Evolutionary conservation across 1,140 invertebrate species (phyloP).

Genomic region (Diuraphis noxia): DNA sequence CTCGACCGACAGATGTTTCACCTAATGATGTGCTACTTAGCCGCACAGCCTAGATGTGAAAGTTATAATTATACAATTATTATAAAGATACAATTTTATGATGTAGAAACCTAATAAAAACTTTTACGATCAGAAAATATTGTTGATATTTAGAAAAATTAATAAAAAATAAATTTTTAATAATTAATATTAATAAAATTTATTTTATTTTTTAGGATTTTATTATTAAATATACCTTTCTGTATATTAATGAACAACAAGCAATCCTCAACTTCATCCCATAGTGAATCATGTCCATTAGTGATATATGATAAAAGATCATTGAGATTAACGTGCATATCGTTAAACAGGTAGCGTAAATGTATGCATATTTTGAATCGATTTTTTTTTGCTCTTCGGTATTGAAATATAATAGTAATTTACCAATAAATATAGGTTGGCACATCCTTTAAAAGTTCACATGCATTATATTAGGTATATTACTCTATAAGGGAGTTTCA

Average conservation of each 20-base stretch:
- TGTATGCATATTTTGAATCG: background rate
- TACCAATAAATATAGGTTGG: background rate
- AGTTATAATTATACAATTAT: no score
- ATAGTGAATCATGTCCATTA: background rate
- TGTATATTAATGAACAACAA: background rate
- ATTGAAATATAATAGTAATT: background rate
- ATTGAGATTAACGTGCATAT: background rate
- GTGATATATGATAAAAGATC: background rate
- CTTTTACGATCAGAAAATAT: no score
- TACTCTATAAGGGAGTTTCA: no score
- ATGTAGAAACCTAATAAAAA: no score
- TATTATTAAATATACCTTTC: background rate
- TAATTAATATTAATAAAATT: no score
- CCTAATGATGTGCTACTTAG: slow-evolving; percentile 71
- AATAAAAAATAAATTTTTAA: no score
- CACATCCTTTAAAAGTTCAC: background rate
- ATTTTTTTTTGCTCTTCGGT: background rate
- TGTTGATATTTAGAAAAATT: no score
- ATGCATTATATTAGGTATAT: no score
- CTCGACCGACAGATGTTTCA: slow-evolving; percentile 80
- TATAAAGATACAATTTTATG: no score
- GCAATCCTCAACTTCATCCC: slow-evolving; percentile 10
- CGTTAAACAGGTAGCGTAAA: background rate
- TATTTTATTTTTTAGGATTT: background rate
- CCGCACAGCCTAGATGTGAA: slow-evolving; percentile 64